A percentile compares a stretch with the other conserved stretches of the same genome.
Conservation (phyloP, 2,797 vertebrate genomes). For the Sebastes trivittatus region DNA sequence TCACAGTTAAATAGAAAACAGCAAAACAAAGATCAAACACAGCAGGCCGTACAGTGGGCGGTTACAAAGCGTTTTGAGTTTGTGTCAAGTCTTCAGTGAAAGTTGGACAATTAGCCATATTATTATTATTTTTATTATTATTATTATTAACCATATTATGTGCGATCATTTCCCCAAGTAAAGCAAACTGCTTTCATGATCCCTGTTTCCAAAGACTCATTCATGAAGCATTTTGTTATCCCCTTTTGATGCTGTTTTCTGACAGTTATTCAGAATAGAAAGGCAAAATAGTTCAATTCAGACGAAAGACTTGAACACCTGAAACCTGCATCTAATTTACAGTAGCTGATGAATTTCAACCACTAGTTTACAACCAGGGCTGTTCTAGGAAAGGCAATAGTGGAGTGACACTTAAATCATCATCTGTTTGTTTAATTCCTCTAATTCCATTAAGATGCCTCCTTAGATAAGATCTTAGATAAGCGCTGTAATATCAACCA, state of each 20-base stretch:
- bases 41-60: constrained; percentile 44
- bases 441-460: not conserved
- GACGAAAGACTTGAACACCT: constrained; percentile 2
- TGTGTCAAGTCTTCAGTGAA: constrained; percentile 17
- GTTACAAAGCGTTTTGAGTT: constrained; percentile 33
- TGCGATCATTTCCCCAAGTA: not conserved
- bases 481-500: not conserved
- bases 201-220: constrained; percentile 60
- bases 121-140: not conserved
- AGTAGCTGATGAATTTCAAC: constrained; percentile 32
- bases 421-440: not conserved
- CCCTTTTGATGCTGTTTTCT: not conserved
- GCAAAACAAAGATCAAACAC: constrained; percentile 65
- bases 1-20: constrained; percentile 81
- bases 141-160: not conserved
- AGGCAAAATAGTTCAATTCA: not conserved
- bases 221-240: constrained; percentile 49
- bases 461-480: not conserved
- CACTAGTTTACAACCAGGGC: not conserved
- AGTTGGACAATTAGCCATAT: not conserved
- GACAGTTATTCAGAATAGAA: constrained; percentile 9
- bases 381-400: constrained; percentile 50
- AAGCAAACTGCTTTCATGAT: constrained; percentile 55
- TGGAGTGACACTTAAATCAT: constrained; percentile 20
- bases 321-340: constrained; percentile 10